Evolutionary conservation across 2,113 vertebrate species (phyloP).

Genomic region (Phoenicopterus ruber): DNA sequence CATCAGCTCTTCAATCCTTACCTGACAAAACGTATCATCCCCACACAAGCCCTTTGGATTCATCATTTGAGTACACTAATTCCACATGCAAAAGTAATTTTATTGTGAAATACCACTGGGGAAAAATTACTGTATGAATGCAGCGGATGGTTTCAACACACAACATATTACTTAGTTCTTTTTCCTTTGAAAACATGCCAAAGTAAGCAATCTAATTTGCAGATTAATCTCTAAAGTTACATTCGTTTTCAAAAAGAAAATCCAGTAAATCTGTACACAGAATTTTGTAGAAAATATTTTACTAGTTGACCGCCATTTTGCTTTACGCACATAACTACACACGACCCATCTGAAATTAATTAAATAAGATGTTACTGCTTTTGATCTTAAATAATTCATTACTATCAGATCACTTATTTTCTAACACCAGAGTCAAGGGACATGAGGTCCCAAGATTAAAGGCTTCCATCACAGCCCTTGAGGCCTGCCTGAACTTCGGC

Average conservation of each 20-base stretch:
- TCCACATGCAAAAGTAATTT: neutral
- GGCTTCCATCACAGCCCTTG: neutral
- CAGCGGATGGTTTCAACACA: neutral
- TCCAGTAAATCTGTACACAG: neutral
- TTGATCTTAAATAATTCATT: neutral
- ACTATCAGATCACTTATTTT: neutral
- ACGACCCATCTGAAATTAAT: neutral
- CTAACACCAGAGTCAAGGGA: neutral
- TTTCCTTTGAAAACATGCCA: neutral
- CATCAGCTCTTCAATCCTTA: neutral
- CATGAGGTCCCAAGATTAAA: neutral
- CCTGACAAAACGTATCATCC: neutral
- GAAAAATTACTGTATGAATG: neutral
- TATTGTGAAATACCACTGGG: neutral
- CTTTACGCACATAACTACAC: neutral
- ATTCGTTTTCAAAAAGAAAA: neutral
- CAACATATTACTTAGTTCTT: neutral
- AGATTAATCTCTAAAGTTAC: neutral
- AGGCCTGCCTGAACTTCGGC: neutral
- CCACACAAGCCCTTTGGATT: neutral
- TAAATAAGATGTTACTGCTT: neutral
- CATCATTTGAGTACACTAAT: neutral
- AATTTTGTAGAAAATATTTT: neutral
- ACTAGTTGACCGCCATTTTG: neutral
- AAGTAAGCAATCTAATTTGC: neutral